These are phyloP conservation scores for Acanthochromis polyacanthus DNA, from an alignment of 2,113 vertebrate species.

Conservation along the genomic window DNA sequence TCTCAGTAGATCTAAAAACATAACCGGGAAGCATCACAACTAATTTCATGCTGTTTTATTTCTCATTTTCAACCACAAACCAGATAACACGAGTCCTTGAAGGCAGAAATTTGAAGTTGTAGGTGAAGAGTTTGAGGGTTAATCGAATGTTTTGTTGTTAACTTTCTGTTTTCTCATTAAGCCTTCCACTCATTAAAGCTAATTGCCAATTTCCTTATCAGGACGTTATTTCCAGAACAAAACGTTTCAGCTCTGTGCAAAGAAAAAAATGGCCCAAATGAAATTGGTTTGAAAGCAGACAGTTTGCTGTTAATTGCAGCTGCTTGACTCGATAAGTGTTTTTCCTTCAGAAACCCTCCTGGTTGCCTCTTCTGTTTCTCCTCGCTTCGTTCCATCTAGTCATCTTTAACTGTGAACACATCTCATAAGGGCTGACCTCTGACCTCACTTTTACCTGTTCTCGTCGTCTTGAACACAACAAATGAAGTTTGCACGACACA, in stretches of 20 bases:
- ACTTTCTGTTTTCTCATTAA: no score
- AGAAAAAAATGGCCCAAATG: neutral
- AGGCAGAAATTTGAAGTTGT: no score
- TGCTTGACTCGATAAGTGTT: no score
- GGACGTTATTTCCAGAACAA: constrained; percentile 25
- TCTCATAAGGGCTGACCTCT: constrained; percentile 27
- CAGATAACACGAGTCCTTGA: no score
- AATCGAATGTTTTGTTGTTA: no score
- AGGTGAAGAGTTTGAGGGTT: no score
- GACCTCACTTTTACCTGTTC: constrained; percentile 25
- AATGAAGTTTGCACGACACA: no score
- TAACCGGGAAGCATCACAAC: neutral
- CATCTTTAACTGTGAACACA: constrained; percentile 49
- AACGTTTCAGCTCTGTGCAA: neutral
- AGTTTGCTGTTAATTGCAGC: no score
- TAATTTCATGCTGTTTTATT: no score
- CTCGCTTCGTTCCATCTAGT: constrained; percentile 13
- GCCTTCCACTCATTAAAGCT: neutral
- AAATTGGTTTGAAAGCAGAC: no score
- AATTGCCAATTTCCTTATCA: no score
- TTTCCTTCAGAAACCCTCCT: constrained; percentile 20
- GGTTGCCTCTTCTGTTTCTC: constrained; percentile 41
- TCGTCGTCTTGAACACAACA: neutral
- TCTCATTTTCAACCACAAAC: no score
- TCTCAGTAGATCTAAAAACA: neutral